Conservation (phyloP, 1,140 invertebrate genomes). For the Hestina assimilis region DNA sequence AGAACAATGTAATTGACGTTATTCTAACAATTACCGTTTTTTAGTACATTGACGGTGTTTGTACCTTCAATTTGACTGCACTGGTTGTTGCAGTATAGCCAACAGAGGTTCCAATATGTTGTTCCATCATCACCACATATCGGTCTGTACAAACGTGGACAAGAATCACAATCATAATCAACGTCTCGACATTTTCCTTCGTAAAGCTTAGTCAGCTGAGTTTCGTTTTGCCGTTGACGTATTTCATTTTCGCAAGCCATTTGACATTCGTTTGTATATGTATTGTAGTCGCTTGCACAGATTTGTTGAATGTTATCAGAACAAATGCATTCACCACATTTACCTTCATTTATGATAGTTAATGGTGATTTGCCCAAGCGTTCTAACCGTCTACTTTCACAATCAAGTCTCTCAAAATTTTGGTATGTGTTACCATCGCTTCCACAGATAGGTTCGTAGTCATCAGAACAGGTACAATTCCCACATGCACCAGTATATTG, state of each 20-base stretch:
- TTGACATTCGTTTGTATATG: constrained; percentile 28
- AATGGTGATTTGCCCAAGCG: constrained; percentile 10
- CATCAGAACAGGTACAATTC: constrained; percentile 79
- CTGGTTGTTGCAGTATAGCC: constrained; percentile 22
- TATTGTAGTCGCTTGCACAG: constrained; percentile 31
- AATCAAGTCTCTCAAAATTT: constrained; percentile 26
- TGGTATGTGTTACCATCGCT: constrained; percentile 36
- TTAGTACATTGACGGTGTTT: background rate
- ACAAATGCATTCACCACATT: constrained; percentile 26
- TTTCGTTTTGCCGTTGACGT: constrained; percentile 3
- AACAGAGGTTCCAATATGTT: constrained; percentile 31
- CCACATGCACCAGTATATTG: constrained; percentile 82
- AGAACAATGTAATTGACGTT: too few relatives aligned
- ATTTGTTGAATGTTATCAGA: constrained; percentile 31
- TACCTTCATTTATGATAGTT: constrained; percentile 11
- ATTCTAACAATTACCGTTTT: constrained; percentile 1
- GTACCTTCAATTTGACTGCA: background rate
- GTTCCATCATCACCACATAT: constrained; percentile 27
- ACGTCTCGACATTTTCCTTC: constrained; percentile 14
- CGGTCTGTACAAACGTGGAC: constrained; percentile 21
- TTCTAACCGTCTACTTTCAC: constrained; percentile 25
- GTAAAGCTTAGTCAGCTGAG: constrained; percentile 2
- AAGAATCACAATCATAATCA: constrained; percentile 22
- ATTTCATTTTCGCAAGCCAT: constrained; percentile 30
- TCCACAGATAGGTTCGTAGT: constrained; percentile 83